Evolutionary conservation across 2,113 vertebrate species (phyloP).

Genomic region (Poeciliopsis occidentalis): DNA sequence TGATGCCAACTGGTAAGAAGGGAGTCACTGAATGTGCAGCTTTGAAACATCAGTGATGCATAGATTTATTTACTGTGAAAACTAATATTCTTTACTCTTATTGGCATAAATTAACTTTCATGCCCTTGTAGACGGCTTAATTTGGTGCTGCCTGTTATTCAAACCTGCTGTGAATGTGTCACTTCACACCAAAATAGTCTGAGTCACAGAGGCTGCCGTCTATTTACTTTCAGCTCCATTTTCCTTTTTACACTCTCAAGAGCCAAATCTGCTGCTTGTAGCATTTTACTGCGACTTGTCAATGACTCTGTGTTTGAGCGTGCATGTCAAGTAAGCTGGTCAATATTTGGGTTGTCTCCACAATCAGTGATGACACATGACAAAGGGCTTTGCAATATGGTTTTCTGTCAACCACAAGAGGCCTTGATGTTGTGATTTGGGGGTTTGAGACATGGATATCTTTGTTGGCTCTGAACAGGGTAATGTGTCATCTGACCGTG

Average conservation of each 20-base stretch:
- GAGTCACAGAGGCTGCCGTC: constrained; percentile 35
- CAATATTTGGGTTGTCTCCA: constrained; percentile 44
- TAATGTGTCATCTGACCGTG: constrained; percentile 66
- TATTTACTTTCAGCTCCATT: constrained; percentile 24
- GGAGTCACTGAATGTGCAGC: background rate
- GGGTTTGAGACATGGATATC: constrained; percentile 45
- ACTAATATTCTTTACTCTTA: background rate
- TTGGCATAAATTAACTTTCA: no score
- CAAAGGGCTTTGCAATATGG: constrained; percentile 41
- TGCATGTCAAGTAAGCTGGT: constrained; percentile 40
- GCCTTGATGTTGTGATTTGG: constrained; percentile 59
- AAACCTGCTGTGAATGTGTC: constrained; percentile 2
- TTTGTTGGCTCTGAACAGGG: constrained; percentile 46
- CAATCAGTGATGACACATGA: constrained; percentile 48
- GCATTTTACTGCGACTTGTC: constrained; percentile 32
- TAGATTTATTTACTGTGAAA: background rate
- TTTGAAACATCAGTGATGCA: background rate
- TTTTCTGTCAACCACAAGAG: constrained; percentile 55
- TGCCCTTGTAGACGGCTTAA: no score
- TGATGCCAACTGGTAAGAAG: background rate
- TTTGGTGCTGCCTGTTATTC: no score
- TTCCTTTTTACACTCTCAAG: constrained; percentile 21
- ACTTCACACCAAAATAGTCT: constrained; percentile 41
- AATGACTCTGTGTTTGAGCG: constrained; percentile 8
- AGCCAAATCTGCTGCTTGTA: constrained; percentile 18